Evolutionary conservation across 1,140 invertebrate genomes (phyloP).

Genomic region (Paramacrobiotus metropolitanus): DNA sequence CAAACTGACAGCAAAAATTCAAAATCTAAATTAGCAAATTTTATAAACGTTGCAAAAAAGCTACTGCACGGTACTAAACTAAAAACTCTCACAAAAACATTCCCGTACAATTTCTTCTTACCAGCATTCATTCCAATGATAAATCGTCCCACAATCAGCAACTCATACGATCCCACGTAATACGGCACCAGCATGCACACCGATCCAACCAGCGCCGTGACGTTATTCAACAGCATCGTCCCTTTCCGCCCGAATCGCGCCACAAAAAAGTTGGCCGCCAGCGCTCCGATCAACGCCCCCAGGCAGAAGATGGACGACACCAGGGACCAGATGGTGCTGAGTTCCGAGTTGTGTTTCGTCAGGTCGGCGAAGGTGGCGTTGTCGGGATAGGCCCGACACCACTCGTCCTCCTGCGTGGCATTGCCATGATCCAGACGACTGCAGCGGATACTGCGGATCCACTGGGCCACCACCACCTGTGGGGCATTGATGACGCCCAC

Average conservation of each 20-base stretch:
- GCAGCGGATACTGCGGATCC: neutral
- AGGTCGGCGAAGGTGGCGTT: neutral
- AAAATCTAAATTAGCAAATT: no score
- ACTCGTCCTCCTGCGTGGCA: neutral
- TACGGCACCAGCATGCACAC: constrained; percentile 35
- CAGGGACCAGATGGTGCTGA: neutral
- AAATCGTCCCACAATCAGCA: constrained; percentile 45
- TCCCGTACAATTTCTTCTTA: no score
- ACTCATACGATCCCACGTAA: constrained; percentile 36
- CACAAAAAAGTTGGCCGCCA: neutral
- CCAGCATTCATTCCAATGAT: constrained; percentile 43
- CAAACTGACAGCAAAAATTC: no score
- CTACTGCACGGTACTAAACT: no score
- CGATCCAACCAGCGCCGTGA: constrained; percentile 31
- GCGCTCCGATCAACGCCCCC: neutral
- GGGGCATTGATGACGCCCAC: constrained; percentile 69
- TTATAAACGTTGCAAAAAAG: no score
- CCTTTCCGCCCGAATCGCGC: constrained; percentile 16
- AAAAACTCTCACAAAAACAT: no score
- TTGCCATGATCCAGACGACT: neutral
- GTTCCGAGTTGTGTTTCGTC: neutral
- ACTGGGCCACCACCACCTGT: constrained; percentile 13
- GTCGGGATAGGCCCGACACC: neutral
- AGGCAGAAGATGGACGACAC: neutral
- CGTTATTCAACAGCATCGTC: constrained; percentile 24